Evolutionary conservation across 2,797 vertebrate species (phyloP), one percentile per base, ranked within the genome.

Genomic region (Cyclopterus lumpus): DNA sequence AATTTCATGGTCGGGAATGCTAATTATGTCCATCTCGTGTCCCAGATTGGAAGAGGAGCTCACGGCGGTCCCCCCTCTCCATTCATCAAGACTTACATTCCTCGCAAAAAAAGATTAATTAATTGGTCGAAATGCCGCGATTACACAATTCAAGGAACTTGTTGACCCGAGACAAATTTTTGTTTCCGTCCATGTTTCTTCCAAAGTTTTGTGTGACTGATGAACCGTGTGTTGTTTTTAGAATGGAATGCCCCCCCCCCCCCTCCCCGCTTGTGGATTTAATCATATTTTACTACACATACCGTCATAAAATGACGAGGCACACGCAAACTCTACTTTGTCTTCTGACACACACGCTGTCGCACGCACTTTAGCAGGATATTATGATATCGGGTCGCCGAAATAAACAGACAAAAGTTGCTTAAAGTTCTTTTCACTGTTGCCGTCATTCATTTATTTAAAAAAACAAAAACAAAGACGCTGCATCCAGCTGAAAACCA

Each of bases 231-330:
- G 4, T 28, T 84, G 84, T 84, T 85, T 87, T 75, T 82, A 79
- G 80, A 88, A 75, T 1, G 77, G 87, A 84, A 84, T 86, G 73
- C 32, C 28, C 48, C n/a, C 36, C 24, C 22, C 22, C n/a, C n/a
- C n/a, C n/a, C n/a, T n/a, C n/a, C n/a, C n/a, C n/a, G n/a, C n/a
- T n/a, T 67, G 30, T 60, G 15, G 34, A 48, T 73, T 67, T 65
- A 44, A 67, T 71, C 20, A 26, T 22, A 9, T 76, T 72, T 40
- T 62, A 68, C 61, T 55, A 20, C 60, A 49, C 46, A 42, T 24
- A 26, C 24, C 24, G 46, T 65, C 40, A 22, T 15, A 20, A 57
- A 28, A 46, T 26, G 34, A 64, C 24, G 22, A 51, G 34, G 22
- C 12, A 28, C 57, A 28, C 57, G 38, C 16, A 0, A n/a, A 44